Conservation (phyloP, 2,888 invertebrate genomes). For the Apodemia mormo region DNA sequence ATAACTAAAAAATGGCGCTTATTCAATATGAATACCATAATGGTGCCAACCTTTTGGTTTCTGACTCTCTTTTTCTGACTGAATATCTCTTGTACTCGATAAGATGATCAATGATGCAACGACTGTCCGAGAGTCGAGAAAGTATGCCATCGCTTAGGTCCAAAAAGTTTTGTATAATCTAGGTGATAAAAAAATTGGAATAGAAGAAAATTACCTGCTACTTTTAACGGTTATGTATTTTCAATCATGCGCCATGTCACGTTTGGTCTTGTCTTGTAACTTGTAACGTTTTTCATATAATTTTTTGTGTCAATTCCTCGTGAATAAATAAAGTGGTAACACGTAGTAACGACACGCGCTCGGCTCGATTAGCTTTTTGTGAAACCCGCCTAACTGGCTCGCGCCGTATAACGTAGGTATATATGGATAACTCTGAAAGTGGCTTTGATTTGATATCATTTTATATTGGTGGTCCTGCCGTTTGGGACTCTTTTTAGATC, state of each 20-base stretch:
- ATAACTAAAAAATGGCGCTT: no score
- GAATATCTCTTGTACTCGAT: no score
- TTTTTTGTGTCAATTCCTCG: conserved; percentile 14
- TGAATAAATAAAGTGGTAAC: conserved; percentile 10
- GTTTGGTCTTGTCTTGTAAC: background rate
- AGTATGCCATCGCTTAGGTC: no score
- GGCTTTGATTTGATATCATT: background rate
- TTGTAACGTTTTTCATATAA: background rate
- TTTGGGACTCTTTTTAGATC: no score
- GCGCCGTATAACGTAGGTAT: background rate
- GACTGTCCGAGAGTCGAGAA: no score
- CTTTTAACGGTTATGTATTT: background rate
- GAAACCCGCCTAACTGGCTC: background rate
- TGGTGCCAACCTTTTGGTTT: no score
- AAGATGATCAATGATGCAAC: no score
- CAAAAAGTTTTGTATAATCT: background rate
- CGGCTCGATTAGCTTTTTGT: conserved; percentile 6
- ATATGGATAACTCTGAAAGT: background rate
- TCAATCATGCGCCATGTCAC: background rate
- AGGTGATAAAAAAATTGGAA: background rate
- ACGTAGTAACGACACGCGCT: background rate
- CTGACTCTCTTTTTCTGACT: no score
- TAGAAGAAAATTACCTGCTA: background rate
- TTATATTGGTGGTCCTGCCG: background rate
- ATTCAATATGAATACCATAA: no score